These are phyloP conservation scores for Malurus leucopterus DNA, from an alignment of 2,797 vertebrate species.

Conservation along the genomic window DNA sequence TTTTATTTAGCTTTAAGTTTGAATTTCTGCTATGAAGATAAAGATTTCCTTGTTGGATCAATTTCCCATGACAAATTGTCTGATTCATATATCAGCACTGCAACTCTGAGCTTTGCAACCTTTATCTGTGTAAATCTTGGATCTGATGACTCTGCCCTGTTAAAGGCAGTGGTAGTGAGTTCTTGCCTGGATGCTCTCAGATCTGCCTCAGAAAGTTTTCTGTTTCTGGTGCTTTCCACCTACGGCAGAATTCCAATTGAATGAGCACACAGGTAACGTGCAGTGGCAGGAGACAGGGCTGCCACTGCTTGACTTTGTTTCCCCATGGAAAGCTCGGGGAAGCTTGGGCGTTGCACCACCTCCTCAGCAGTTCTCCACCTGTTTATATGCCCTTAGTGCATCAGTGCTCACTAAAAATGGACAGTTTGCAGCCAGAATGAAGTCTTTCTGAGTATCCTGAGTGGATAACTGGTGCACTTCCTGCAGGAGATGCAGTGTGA, in stretches of 20 bases:
- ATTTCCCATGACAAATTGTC: not conserved
- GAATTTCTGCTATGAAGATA: not conserved
- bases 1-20: not conserved
- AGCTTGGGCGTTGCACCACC: not conserved
- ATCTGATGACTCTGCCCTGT: not conserved
- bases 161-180: not conserved
- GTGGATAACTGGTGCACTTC: fast-evolving
- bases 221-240: not conserved
- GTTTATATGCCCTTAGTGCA: not conserved
- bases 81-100: not conserved
- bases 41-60: not conserved
- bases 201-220: not conserved
- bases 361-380: not conserved
- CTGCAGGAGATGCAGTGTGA: fast-evolving
- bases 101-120: not conserved
- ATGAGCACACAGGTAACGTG: fast-evolving
- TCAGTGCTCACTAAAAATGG: not conserved
- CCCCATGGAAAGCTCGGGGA: not conserved
- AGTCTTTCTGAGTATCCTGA: not conserved
- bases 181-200: not conserved
- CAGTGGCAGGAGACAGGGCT: not conserved
- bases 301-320: not conserved
- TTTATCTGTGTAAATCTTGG: not conserved
- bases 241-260: not conserved
- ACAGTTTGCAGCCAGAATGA: not conserved